These are phyloP conservation scores for Sinhomidia bicolor DNA, from an alignment of 2,888 invertebrate species.

Conservation along the genomic window DNA sequence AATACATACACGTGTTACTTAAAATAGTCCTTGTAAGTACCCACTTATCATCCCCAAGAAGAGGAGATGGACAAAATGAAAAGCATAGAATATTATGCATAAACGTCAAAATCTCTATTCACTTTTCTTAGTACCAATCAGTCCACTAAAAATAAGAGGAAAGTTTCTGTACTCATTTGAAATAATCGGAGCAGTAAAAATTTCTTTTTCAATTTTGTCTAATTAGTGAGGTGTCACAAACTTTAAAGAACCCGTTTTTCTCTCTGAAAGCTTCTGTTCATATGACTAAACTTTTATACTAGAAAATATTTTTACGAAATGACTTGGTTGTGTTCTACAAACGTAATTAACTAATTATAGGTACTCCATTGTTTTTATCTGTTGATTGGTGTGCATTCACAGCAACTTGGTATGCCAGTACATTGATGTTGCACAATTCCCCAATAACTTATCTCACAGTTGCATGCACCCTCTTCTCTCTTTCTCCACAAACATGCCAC, in stretches of 20 bases:
- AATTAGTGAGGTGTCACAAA: slow-evolving; percentile 42
- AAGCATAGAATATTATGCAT: no score
- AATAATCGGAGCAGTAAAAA: neutral
- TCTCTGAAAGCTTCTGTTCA: neutral
- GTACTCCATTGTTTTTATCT: neutral
- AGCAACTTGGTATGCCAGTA: neutral
- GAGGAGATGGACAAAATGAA: no score
- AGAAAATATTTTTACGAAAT: no score
- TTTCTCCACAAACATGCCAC: neutral
- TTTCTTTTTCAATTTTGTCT: neutral
- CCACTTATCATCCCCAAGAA: no score
- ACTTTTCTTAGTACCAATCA: no score
- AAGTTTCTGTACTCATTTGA: neutral
- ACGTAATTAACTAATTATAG: neutral
- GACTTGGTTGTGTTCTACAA: neutral
- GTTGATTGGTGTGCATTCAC: neutral
- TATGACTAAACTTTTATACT: neutral
- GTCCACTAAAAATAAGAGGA: no score
- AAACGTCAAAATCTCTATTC: no score
- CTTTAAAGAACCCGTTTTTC: neutral
- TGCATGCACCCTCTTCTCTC: neutral
- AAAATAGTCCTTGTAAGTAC: no score
- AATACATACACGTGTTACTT: no score
- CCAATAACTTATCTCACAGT: neutral
- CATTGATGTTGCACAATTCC: slow-evolving; percentile 27